Percentiles rank a stretch among this genome's conserved stretches.
These are phyloP conservation scores for Todiramphus chloris DNA, from an alignment of 2,113 vertebrate genomes.

Conservation along the genomic window DNA sequence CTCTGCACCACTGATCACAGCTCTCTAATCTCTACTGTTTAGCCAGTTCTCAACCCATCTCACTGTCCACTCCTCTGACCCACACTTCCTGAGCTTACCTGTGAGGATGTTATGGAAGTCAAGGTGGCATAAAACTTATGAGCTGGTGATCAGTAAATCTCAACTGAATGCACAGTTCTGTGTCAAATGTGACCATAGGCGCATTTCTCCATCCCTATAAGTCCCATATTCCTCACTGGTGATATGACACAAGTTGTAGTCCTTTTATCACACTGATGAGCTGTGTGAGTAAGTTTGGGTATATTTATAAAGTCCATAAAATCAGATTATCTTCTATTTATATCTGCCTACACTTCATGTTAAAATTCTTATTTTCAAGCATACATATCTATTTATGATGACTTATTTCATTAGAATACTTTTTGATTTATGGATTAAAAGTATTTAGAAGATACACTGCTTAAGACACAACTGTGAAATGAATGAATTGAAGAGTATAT, in stretches of 20 bases:
- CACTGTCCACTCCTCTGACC: too few species aligned
- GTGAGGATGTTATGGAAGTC: too few species aligned
- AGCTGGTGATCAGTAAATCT: background rate
- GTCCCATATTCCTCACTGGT: background rate
- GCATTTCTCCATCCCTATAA: background rate
- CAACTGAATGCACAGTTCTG: background rate
- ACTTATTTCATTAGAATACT: background rate
- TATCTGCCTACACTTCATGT: background rate
- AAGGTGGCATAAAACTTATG: background rate
- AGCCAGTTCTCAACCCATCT: too few species aligned
- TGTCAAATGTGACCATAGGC: background rate
- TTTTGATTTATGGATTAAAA: background rate
- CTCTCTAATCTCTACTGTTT: too few species aligned
- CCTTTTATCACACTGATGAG: background rate
- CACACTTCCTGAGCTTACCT: too few species aligned
- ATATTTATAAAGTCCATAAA: background rate
- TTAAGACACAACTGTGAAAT: background rate
- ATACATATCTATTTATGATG: background rate
- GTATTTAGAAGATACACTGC: background rate
- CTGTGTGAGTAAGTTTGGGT: background rate
- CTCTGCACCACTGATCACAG: too few species aligned
- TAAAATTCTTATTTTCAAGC: background rate
- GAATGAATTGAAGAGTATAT: background rate
- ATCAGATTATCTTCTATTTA: background rate
- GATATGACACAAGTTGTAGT: background rate